Conservation (phyloP, 2,797 vertebrate species). For the Enteromius anoplus region DNA sequence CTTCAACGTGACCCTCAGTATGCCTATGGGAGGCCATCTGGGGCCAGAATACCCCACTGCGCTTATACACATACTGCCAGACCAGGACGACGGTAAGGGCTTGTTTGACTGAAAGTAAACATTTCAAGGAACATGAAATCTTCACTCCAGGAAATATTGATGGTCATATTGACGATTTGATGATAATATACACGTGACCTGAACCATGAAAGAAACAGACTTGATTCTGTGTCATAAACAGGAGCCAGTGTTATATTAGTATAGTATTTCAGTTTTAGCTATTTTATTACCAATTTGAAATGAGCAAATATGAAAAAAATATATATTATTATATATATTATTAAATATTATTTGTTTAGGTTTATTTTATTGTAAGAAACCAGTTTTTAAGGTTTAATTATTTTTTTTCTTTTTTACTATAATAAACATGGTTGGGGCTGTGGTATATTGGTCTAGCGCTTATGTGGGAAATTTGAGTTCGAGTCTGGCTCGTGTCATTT, state of each 20-base stretch:
- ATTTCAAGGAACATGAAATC: neutral
- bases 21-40: slow-evolving; percentile 90
- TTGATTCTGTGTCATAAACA: neutral
- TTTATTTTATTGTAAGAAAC: neutral
- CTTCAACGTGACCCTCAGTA: slow-evolving; percentile 87
- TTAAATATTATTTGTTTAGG: neutral
- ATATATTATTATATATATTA: too few species aligned
- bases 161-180: neutral
- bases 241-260: neutral
- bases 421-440: neutral
- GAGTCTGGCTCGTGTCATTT: neutral
- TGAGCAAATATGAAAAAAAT: too few species aligned
- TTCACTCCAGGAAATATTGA: slow-evolving; percentile 5
- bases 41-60: slow-evolving; percentile 79
- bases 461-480: neutral
- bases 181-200: neutral
- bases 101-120: neutral
- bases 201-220: neutral
- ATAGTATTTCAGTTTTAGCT: neutral
- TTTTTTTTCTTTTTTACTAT: neutral
- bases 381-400: neutral
- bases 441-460: neutral
- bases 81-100: slow-evolving; percentile 87
- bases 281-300: neutral
- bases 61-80: slow-evolving; percentile 82